These are phyloP conservation scores for Nymphalis polychloros DNA, from an alignment of 2,888 invertebrate genomes.

Conservation along the genomic window DNA sequence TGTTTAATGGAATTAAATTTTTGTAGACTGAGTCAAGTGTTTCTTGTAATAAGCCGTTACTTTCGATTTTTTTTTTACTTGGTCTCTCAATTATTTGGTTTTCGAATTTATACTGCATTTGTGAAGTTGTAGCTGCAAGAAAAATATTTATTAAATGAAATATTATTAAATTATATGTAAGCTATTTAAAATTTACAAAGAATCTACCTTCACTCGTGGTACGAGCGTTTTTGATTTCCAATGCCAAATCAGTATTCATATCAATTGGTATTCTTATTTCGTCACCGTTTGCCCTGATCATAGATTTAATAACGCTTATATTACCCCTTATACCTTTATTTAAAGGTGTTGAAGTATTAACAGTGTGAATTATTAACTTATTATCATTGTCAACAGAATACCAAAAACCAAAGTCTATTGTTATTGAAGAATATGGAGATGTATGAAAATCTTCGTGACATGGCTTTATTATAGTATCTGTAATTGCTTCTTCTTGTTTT, in stretches of 20 bases:
- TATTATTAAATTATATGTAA: background rate
- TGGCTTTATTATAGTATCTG: background rate
- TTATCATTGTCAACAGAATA: constrained; percentile 52
- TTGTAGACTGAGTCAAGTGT: constrained; percentile 41
- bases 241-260: constrained; percentile 49
- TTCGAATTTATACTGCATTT: background rate
- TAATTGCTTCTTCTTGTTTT: background rate
- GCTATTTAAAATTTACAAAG: background rate
- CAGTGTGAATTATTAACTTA: constrained; percentile 52
- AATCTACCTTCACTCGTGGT: background rate
- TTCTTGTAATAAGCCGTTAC: constrained; percentile 30
- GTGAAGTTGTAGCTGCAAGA: constrained; percentile 5
- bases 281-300: constrained; percentile 45
- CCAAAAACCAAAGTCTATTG: constrained; percentile 57
- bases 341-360: constrained; percentile 44
- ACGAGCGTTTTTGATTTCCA: constrained; percentile 46
- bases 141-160: background rate
- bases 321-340: constrained; percentile 44
- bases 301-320: constrained; percentile 50
- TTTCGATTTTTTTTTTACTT: constrained; percentile 3
- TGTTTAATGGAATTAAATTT: constrained; percentile 61
- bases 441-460: background rate
- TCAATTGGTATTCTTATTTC: constrained; percentile 57
- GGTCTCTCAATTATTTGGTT: background rate
- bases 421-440: constrained; percentile 4